Conservation (phyloP, 2,888 invertebrate genomes). For the Drosophila algonquin region DNA sequence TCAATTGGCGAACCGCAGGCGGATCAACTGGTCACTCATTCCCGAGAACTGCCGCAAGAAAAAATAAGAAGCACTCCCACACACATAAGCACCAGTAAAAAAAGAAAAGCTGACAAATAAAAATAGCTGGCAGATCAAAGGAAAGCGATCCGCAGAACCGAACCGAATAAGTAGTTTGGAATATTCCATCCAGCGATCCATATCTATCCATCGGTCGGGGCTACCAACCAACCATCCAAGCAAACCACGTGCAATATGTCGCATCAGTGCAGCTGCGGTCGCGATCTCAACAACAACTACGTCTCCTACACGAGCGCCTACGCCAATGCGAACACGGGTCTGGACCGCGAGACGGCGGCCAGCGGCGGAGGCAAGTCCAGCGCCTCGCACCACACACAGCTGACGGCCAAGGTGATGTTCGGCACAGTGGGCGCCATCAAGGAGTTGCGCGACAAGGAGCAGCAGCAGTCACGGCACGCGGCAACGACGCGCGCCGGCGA, state of each 20-base stretch:
- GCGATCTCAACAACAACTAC: conserved; percentile 84
- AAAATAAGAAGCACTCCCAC: conserved; percentile 4
- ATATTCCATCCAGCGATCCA: conserved; percentile 6
- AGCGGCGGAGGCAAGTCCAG: conserved; percentile 56
- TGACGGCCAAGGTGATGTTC: conserved; percentile 90
- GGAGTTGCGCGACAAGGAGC: conserved; percentile 89
- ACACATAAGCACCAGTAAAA: background rate
- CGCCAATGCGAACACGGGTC: conserved; percentile 81
- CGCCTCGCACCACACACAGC: conserved; percentile 84
- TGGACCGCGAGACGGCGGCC: conserved; percentile 80
- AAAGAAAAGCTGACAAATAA: conserved; percentile 7
- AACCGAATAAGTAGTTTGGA: background rate
- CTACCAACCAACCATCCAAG: conserved; percentile 5
- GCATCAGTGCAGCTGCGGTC: conserved; percentile 84
- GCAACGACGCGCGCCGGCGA: conserved; percentile 81
- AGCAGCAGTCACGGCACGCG: conserved; percentile 87
- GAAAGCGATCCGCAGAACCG: background rate
- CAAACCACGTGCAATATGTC: conserved; percentile 78
- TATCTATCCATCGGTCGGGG: conserved; percentile 2
- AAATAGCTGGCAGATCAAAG: conserved; percentile 4
- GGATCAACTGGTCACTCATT: conserved; percentile 48
- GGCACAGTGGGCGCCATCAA: conserved; percentile 90
- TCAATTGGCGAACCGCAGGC: conserved; percentile 49
- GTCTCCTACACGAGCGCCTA: conserved; percentile 84
- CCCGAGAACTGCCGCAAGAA: conserved; percentile 26